A percentile compares a stretch with the other conserved stretches of the same genome.
phyloP scores from a whole-genome alignment of 1,140 invertebrate genomes.

The Heliconius himera region DNA sequence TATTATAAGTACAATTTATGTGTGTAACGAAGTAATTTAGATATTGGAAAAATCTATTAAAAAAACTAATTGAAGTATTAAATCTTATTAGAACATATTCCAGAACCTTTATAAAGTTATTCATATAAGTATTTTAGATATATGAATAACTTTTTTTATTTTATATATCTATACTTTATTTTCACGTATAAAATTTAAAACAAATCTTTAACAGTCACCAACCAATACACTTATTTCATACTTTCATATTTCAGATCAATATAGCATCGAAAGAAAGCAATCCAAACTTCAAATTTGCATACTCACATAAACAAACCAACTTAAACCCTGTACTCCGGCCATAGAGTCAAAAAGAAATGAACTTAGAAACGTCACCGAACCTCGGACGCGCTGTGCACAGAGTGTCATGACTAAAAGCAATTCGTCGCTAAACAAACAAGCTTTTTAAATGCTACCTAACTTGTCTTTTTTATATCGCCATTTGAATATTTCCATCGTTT shows the following conservation, averaged over 20 bases:
- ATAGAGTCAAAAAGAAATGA: constrained; percentile 23
- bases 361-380: constrained; percentile 2
- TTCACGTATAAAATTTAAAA: neutral
- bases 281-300: constrained; percentile 21
- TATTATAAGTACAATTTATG: too few species aligned
- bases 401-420: constrained; percentile 74
- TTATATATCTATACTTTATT: too few species aligned
- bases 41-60: too few species aligned
- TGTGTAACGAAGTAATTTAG: too few species aligned
- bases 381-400: constrained; percentile 64
- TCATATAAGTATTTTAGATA: neutral
- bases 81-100: too few species aligned
- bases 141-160: too few species aligned
- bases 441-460: constrained; percentile 81
- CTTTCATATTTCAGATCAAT: constrained; percentile 50
- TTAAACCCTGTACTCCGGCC: constrained; percentile 5
- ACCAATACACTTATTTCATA: neutral
- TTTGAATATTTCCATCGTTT: constrained; percentile 80
- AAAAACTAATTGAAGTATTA: too few species aligned
- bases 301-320: constrained; percentile 10
- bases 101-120: neutral
- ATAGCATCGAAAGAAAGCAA: constrained; percentile 42
- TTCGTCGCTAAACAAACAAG: constrained; percentile 79
- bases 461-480: constrained; percentile 80
- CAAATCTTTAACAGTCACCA: neutral